Evolutionary conservation across 2,113 vertebrate genomes (phyloP).

Genomic region (Python bivittatus): DNA sequence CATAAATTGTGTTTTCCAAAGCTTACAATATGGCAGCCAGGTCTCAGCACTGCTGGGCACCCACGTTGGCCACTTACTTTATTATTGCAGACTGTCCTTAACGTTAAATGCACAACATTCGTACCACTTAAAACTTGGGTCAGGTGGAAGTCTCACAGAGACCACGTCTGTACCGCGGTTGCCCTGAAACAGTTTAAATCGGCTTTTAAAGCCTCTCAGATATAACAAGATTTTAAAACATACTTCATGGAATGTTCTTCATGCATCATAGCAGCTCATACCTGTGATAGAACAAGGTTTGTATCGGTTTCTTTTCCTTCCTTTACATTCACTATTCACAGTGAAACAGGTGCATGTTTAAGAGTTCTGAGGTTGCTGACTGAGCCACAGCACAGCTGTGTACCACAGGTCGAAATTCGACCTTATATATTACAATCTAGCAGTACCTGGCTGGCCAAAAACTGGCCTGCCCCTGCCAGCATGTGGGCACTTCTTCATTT

Average conservation of each 20-base stretch:
- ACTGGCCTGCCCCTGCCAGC: constrained; percentile 84
- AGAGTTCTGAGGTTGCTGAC: constrained; percentile 87
- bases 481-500: constrained; percentile 89
- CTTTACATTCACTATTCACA: constrained; percentile 97
- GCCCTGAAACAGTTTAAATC: constrained; percentile 90
- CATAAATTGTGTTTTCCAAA: constrained; percentile 92
- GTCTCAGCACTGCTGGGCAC: constrained; percentile 98
- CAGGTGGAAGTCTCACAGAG: constrained; percentile 99
- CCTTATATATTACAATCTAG: constrained; percentile 87
- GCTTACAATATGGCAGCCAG: constrained; percentile 94
- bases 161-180: constrained; percentile 99
- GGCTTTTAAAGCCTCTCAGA: constrained; percentile 96
- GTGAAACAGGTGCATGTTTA: constrained; percentile 91
- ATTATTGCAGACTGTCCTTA: constrained; percentile 99
- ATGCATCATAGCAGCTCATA: constrained; percentile 91
- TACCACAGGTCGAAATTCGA: constrained; percentile 84
- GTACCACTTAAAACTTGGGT: constrained; percentile 99
- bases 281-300: constrained; percentile 87
- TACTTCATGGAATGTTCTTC: constrained; percentile 97
- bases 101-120: constrained; percentile 99
- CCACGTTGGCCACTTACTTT: constrained; percentile 88
- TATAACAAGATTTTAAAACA: constrained; percentile 97
- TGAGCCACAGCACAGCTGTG: constrained; percentile 92
- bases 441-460: constrained; percentile 82
- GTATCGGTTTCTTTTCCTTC: constrained; percentile 77